A percentile compares a stretch with the other conserved stretches of the same genome.
phyloP scores from a whole-genome alignment of 64 coral and sea anemone species.

The Montipora cactus region DNA sequence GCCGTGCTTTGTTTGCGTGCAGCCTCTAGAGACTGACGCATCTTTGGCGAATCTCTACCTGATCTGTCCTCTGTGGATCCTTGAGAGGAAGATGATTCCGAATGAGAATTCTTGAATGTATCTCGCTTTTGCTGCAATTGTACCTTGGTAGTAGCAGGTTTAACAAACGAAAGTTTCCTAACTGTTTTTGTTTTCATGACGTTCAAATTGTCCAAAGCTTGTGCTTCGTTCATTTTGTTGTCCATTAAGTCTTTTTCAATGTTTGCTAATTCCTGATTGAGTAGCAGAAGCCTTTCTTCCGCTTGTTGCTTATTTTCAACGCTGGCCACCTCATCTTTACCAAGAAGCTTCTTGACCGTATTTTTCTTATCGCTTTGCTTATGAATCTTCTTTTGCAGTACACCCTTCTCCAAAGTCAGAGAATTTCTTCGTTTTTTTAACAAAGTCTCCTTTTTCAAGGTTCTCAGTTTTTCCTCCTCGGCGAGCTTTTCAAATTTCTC shows the following conservation, averaged over 20 bases:
- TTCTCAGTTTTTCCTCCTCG: slow-evolving; percentile 86
- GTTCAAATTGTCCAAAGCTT: slow-evolving; percentile 75
- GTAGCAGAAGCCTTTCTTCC: slow-evolving; percentile 74
- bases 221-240: slow-evolving; percentile 79
- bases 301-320: slow-evolving; percentile 41
- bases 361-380: slow-evolving; percentile 80
- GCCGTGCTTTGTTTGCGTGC: slow-evolving; percentile 60
- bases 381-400: slow-evolving; percentile 79
- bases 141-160: not conserved
- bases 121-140: slow-evolving; percentile 41
- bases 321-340: slow-evolving; percentile 71
- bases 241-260: slow-evolving; percentile 81
- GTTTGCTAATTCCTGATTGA: slow-evolving; percentile 65
- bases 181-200: slow-evolving; percentile 73
- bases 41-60: not conserved
- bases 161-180: slow-evolving; percentile 54
- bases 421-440: slow-evolving; percentile 89
- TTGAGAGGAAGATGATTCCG: slow-evolving; percentile 77
- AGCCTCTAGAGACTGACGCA: slow-evolving; percentile 24
- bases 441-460: slow-evolving; percentile 83
- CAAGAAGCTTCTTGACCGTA: slow-evolving; percentile 75
- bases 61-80: slow-evolving; percentile 81
- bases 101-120: slow-evolving; percentile 56
- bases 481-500: slow-evolving; percentile 83
- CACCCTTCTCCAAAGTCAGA: slow-evolving; percentile 85